Base-by-base conservation (phyloP, 2,797 vertebrate genomes). In the Danio aesculapii region DNA sequence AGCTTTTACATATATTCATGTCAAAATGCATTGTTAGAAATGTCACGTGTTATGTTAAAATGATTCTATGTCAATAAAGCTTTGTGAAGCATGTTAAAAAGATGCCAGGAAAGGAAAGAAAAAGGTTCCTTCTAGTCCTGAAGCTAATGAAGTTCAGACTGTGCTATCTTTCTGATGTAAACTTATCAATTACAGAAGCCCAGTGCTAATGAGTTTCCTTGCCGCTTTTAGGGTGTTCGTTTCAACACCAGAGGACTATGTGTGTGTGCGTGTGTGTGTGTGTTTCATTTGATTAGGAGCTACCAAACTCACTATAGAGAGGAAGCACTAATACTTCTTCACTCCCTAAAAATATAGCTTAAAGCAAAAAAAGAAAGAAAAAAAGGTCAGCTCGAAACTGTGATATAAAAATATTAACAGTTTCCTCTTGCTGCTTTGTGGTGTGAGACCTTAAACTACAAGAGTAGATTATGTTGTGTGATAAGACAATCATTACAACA, bases 121-220 rank as follows among this genome's bases (percentile, higher is more conserved):
- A 68, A 46, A 71, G 14, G 41, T 61, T 52, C 74, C 52, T 10
- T 75, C 41, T 39, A 21, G 82, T 70, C 63, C 47, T 47, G 43
- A 21, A 63, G 74, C 72, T 85, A 87, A 85, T 84, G 80, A 85
- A 73, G 75, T 76, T 62, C 72, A 81, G 49, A 39, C 59, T 66
- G 69, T 8, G 6, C 41, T 69, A 70, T 69, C 81, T 76, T 76
- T 75, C 59, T 64, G 21, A 66, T 75, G 62, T 69, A 82, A 83
- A 78, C 77, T 71, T 82, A 82, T 81, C 82, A 80, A 72, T 84
- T 82, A 75, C 59, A 75, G 53, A 62, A 80, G 64, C 69, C 61
- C 47, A 59, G 59, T 67, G 57, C 77, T 87, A 87, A 85, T 82
- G 70, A 87, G 84, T 55, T 84, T 82, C 80, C 69, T 79, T 55